Evolutionary conservation across 2,888 invertebrate species (phyloP).

Genomic region (Phalera bucephala): DNA sequence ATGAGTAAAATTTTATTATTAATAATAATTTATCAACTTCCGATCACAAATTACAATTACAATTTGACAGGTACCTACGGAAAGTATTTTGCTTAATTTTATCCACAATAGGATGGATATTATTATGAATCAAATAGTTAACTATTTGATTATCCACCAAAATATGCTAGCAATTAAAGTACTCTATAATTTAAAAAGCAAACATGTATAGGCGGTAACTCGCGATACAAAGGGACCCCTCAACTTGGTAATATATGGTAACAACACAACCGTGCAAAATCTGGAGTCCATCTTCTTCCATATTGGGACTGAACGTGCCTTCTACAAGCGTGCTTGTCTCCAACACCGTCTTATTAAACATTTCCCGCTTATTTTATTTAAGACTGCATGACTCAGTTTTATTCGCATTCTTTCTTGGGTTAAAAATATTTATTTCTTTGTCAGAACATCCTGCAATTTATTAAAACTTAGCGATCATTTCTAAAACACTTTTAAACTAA

Average conservation of each 20-base stretch:
- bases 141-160: too few species aligned
- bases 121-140: too few species aligned
- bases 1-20: too few species aligned
- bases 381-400: conserved; percentile 19
- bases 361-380: conserved; percentile 16
- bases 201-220: background rate
- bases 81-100: too few species aligned
- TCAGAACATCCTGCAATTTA: background rate
- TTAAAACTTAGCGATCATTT: conserved; percentile 5
- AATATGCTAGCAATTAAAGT: too few species aligned
- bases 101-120: too few species aligned
- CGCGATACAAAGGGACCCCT: conserved; percentile 16
- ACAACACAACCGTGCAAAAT: conserved; percentile 43
- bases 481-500: conserved; percentile 4
- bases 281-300: conserved; percentile 38
- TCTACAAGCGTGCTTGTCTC: background rate
- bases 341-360: conserved; percentile 9
- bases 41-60: too few species aligned
- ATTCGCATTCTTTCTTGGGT: background rate
- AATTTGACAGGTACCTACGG: too few species aligned
- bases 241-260: conserved; percentile 37
- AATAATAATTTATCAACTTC: too few species aligned
- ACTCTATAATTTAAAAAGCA: background rate
- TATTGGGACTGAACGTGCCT: conserved; percentile 30
- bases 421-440: background rate